phyloP scores from a whole-genome alignment of 2,113 vertebrate genomes.

The Etia nguti region DNA sequence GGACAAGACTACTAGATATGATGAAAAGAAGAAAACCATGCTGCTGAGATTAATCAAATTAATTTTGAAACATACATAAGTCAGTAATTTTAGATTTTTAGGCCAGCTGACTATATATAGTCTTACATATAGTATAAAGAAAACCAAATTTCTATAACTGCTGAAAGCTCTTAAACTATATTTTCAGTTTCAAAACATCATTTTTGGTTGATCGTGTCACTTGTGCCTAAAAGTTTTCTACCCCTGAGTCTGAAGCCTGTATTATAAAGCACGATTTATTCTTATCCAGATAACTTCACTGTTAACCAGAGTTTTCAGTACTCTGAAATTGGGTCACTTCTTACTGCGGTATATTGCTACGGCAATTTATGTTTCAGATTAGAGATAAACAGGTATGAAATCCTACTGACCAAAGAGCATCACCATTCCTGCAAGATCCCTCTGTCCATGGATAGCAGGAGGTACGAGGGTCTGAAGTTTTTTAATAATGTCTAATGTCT shows the following conservation, averaged over 20 bases:
- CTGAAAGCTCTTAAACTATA: not conserved
- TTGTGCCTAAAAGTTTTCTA: not conserved
- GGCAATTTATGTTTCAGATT: not conserved
- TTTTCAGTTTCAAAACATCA: not conserved
- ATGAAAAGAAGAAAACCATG: not conserved
- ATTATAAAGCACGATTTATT: not conserved
- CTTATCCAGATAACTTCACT: not conserved
- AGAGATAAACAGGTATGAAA: not conserved
- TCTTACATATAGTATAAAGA: not conserved
- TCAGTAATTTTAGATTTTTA: not conserved
- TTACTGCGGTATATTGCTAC: not conserved
- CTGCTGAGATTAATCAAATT: not conserved
- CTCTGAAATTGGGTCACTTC: not conserved
- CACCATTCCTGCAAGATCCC: not conserved
- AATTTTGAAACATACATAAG: not conserved
- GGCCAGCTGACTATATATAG: not conserved
- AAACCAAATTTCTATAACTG: not conserved
- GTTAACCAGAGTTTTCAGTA: not conserved
- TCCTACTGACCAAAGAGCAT: not conserved
- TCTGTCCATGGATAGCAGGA: not conserved
- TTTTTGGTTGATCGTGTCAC: not conserved
- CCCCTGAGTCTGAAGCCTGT: not conserved
- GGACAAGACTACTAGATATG: not conserved
- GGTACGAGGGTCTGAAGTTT: not conserved
- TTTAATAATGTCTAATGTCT: not conserved